Percentiles rank a stretch among this genome's conserved stretches.
phyloP scores from a whole-genome alignment of 2,888 invertebrate genomes.

The Timandra comae region DNA sequence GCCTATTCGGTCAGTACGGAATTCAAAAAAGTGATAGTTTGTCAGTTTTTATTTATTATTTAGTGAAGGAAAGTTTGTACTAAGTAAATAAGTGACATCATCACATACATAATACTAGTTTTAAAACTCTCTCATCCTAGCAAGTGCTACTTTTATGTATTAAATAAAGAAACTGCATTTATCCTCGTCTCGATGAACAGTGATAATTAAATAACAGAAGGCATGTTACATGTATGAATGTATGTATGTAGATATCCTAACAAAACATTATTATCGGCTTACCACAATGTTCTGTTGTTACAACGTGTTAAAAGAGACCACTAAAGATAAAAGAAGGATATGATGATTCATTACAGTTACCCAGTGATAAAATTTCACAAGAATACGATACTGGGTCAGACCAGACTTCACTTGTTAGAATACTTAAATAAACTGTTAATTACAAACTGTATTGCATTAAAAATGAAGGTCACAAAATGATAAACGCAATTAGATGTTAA shows the following conservation, averaged over 20 bases:
- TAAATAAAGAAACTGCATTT: slow-evolving; percentile 4
- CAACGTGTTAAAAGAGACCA: slow-evolving; percentile 6
- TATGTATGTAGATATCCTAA: slow-evolving; percentile 11
- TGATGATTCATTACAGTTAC: slow-evolving; percentile 37
- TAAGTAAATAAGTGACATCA: no score
- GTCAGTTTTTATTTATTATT: no score
- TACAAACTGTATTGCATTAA: no score
- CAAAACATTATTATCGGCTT: slow-evolving; percentile 16
- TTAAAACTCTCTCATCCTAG: no score
- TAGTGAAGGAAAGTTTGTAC: no score
- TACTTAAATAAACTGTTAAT: slow-evolving; percentile 16
- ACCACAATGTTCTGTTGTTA: slow-evolving; percentile 15
- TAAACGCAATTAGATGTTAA: no score
- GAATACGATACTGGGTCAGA: slow-evolving; percentile 42
- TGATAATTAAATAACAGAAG: slow-evolving; percentile 20
- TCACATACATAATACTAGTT: no score
- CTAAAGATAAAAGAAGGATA: slow-evolving; percentile 31
- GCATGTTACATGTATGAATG: neutral
- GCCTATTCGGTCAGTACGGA: no score
- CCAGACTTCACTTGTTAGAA: slow-evolving; percentile 25
- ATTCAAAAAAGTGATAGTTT: no score
- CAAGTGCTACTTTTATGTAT: no score
- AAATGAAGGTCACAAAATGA: no score
- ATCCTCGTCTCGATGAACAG: slow-evolving; percentile 1
- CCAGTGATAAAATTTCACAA: slow-evolving; percentile 38